Evolutionary conservation across 2,888 invertebrate species (phyloP).

Genomic region (Drosophila melanosoma): DNA sequence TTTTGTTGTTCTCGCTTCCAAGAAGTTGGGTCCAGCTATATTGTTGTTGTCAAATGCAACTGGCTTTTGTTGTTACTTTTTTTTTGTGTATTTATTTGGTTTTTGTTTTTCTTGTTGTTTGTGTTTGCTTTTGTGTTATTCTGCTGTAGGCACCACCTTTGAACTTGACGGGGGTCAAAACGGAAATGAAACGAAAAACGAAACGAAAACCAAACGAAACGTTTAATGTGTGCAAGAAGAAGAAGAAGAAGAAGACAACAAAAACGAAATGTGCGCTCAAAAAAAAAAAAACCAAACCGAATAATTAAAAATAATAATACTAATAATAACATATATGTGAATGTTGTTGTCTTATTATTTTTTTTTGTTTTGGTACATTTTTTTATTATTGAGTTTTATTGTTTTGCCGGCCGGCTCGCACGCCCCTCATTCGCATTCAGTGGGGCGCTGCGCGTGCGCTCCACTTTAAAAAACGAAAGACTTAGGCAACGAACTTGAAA

Average conservation of each 20-base stretch:
- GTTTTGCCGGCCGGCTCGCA: constrained; percentile 67
- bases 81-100: constrained; percentile 11
- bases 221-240: constrained; percentile 50
- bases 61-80: constrained; percentile 20
- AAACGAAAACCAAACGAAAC: constrained; percentile 66
- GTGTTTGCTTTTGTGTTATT: constrained; percentile 26
- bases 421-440: constrained; percentile 74
- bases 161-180: constrained; percentile 70
- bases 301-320: constrained; percentile 44
- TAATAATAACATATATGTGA: constrained; percentile 32
- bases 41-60: constrained; percentile 45
- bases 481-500: constrained; percentile 79
- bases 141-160: constrained; percentile 61
- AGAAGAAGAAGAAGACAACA: constrained; percentile 26
- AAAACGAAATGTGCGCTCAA: constrained; percentile 42
- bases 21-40: constrained; percentile 30
- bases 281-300: constrained; percentile 22
- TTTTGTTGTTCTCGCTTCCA: constrained; percentile 17
- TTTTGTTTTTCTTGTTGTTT: constrained; percentile 21
- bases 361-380: not conserved
- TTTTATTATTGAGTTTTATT: constrained; percentile 10
- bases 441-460: constrained; percentile 64
- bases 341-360: constrained; percentile 10
- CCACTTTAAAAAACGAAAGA: constrained; percentile 71
- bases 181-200: constrained; percentile 62